Conservation (phyloP, 2,113 vertebrate genomes). For the Pipra filicauda region DNA sequence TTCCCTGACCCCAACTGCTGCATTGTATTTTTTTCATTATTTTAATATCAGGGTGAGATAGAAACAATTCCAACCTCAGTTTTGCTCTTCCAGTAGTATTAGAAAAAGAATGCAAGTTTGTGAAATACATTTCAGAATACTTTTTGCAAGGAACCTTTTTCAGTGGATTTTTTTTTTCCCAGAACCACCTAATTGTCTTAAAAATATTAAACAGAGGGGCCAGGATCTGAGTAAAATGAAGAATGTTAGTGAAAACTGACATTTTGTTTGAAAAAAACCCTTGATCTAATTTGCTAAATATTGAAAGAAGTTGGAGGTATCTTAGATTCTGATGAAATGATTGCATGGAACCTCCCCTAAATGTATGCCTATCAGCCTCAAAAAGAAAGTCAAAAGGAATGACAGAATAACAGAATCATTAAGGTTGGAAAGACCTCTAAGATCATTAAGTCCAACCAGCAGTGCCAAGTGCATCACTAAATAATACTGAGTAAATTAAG, state of each 20-base stretch:
- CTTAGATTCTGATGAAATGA: neutral
- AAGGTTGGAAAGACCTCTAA: neutral
- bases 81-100: neutral
- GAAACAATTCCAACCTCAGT: neutral
- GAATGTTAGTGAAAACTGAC: neutral
- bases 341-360: neutral
- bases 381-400: neutral
- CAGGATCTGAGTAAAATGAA: neutral
- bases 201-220: neutral
- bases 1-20: neutral
- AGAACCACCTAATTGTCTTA: neutral
- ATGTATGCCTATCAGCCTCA: neutral
- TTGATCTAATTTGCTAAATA: neutral
- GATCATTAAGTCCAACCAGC: neutral
- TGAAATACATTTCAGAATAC: neutral
- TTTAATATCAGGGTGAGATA: neutral
- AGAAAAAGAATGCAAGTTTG: neutral
- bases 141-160: neutral
- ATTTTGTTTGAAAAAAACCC: neutral
- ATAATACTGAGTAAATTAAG: neutral
- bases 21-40: neutral
- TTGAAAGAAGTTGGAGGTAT: neutral
- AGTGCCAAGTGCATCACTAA: neutral
- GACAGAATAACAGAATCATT: neutral
- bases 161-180: neutral